These are phyloP conservation scores for Mellivora capensis DNA, from an alignment of 2,113 vertebrate genomes.

Conservation along the genomic window DNA sequence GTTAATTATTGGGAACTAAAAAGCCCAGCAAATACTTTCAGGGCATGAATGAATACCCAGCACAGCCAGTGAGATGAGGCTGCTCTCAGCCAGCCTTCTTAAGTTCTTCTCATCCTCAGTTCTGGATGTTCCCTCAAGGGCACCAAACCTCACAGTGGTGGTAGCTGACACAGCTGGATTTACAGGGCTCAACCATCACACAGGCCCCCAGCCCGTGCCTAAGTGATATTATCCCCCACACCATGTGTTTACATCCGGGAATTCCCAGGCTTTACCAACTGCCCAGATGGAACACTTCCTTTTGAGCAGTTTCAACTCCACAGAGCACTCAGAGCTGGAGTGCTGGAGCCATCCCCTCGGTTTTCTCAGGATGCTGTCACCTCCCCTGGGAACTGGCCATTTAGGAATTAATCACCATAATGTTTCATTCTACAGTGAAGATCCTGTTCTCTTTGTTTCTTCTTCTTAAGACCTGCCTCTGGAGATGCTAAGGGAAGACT, in stretches of 20 bases:
- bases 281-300: background rate
- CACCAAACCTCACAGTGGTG: background rate
- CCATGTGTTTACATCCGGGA: background rate
- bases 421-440: background rate
- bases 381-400: background rate
- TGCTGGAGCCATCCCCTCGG: background rate
- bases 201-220: background rate
- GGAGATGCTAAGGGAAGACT: background rate
- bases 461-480: background rate
- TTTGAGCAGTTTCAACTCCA: background rate
- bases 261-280: background rate
- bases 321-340: background rate
- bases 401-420: background rate
- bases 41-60: background rate
- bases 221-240: background rate
- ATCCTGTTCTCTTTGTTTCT: background rate
- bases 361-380: background rate
- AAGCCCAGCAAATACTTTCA: background rate
- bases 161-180: background rate
- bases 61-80: background rate
- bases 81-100: background rate
- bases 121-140: accelerated
- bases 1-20: background rate
- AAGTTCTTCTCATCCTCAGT: background rate
- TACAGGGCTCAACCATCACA: no score